phyloP scores from a whole-genome alignment of 2,113 vertebrate genomes.

The Aythya baeri region DNA sequence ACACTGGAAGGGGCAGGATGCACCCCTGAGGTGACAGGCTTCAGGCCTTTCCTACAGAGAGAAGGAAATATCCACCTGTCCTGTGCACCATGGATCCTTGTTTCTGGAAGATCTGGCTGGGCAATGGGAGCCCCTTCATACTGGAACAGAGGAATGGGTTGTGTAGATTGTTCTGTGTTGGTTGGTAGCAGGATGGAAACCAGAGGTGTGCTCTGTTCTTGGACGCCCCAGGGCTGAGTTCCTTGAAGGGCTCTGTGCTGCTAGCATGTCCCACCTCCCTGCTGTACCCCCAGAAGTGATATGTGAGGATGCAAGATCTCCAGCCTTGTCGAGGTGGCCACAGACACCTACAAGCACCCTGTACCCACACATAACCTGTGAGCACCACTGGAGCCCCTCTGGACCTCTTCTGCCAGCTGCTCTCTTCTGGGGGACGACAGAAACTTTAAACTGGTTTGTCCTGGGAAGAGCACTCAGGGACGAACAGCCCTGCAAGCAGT shows the following conservation, averaged over 20 bases:
- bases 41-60: not conserved
- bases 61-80: not conserved
- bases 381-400: not conserved
- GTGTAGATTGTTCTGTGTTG: not conserved
- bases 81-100: not conserved
- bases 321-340: not conserved
- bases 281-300: not conserved
- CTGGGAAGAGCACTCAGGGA: not conserved
- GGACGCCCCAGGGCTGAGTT: not conserved
- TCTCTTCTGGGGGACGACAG: rapidly evolving
- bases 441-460: not conserved
- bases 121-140: not conserved
- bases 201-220: not conserved
- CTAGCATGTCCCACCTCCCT: not conserved
- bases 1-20: too few relatives aligned
- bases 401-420: not conserved
- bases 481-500: not conserved
- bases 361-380: not conserved
- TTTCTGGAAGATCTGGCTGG: not conserved
- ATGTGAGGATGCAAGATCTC: not conserved
- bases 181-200: not conserved
- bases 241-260: not conserved
- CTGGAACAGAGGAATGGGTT: not conserved
- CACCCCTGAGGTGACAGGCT: not conserved
- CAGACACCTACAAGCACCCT: not conserved